Evolutionary conservation across 2,888 invertebrate genomes (phyloP), one percentile per base, ranked within the genome.

Genomic region (Dysmachus trigonus): DNA sequence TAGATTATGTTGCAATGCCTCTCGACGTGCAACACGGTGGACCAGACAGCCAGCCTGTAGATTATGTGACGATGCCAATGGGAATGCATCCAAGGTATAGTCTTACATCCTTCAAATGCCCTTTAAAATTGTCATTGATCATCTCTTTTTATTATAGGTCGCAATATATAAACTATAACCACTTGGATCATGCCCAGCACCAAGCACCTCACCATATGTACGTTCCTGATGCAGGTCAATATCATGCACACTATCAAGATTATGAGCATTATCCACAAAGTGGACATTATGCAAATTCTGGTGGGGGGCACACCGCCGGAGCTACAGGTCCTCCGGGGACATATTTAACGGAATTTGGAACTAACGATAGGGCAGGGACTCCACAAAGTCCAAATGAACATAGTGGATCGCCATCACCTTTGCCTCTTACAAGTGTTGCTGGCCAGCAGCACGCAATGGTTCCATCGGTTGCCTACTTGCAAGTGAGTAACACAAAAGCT

Each of bases 361-460:
- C 91, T 76, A 91, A 93, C 18, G 93, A 93, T 88, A 89, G 93
- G 81, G 92, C 93, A 71, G 91, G 92, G n/a, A 93, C 93, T 81
- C 93, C 94, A 88, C 93, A 94, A 89, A 93, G 93, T 91, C 93
- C 94, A 35, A 94, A 93, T 88, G 94, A 94, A 89, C 93, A 93
- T 88, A 93, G 93, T 89, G 93, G 93, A 87, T 93, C 93, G 88
- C 93, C 93, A 62, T 93, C 93, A 87, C 93, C 93, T 53, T 91
- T 93, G 87, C 93, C 93, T 85, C 88, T 93, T 84, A 90, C 91
- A 72, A 91, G 91, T 79, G 92, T 93, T 82, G 90, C 91, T 47
- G 91, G 92, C 88, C 91, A 91, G 83, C 90, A 89, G 72, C 89
- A 88, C 76, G 87, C 88, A 31, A 72, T 89, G 86, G 89, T 88